Evolutionary conservation across 2,113 vertebrate species (phyloP).

Genomic region (Corythornis cristatus): DNA sequence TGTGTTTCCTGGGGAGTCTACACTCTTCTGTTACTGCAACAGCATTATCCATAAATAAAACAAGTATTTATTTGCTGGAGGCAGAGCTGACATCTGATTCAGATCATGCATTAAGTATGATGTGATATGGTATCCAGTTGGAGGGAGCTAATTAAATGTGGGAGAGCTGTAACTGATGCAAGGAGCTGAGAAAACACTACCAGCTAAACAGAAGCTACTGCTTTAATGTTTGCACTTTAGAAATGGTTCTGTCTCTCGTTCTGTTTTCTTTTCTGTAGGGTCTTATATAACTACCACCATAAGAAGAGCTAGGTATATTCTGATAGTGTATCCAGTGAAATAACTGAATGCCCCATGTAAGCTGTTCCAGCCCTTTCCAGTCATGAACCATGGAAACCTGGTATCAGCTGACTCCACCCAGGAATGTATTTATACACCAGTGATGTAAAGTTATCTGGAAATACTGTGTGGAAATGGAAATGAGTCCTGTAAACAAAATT

Average conservation of each 20-base stretch:
- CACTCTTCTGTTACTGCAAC: not conserved
- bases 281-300: not conserved
- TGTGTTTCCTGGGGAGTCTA: not conserved
- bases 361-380: not conserved
- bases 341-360: not conserved
- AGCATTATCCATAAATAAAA: not conserved
- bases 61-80: not conserved
- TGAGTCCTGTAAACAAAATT: not conserved
- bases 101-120: not conserved
- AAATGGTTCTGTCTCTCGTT: not conserved
- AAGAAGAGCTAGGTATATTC: not conserved
- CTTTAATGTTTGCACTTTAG: constrained; percentile 1
- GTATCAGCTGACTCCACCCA: not conserved
- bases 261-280: not conserved
- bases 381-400: not conserved
- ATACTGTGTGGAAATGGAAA: not conserved
- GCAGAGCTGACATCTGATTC: not conserved
- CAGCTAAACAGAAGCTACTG: not conserved
- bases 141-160: not conserved
- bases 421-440: not conserved
- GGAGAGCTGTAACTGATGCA: not conserved
- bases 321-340: not conserved
- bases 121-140: not conserved
- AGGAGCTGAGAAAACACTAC: not conserved
- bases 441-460: not conserved